Evolutionary conservation across 2,888 invertebrate species (phyloP), one percentile per base, ranked within the genome.

Genomic region (Crepidodera aurea): DNA sequence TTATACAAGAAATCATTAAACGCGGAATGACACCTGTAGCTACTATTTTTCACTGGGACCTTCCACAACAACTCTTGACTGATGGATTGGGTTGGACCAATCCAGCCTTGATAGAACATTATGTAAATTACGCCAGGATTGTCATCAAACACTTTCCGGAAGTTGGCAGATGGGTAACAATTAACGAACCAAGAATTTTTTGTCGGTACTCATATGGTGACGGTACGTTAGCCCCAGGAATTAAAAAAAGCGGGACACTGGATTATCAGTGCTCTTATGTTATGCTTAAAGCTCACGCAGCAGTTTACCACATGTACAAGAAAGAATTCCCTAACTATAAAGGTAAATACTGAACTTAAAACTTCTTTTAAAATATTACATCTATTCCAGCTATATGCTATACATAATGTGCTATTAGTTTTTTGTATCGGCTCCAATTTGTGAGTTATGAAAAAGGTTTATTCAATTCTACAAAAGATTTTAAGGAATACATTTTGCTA

Each of bases 1-100:
- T 94, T 40, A 89, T 94, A 53, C 83, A 91, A 71, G 90, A 88
- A 71, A 83, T 93, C 4, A 66, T 89, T 3, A 82, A 78, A n/a
- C 68, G 69, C 51, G 62, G 84, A 68, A 87, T 92, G 51, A 73
- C 79, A 53, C 89, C 90, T 0, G 73, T 87, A 54, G 84, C 87
- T 1, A 88, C 88, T 0, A 80, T 89, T 75, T 88, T 87, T 79
- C 89, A 90, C 72, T 72, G 67, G 67, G 73, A 75, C 46, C 58
- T 73, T 6, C 75, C 75, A 1, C 44, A 66, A 13, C 5, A 19
- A 8, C 46, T 74, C 6, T 68, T 71, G 79, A 84, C 86, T 46
- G 60, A 57, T 12, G 76, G 87, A 1, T 88, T 88, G 0, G 89
- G 88, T 0, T 88, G 88, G 87, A 83, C 85, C 32, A 89, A 88